Conservation (phyloP, 2,113 vertebrate genomes). For the Microcebus murinus region DNA sequence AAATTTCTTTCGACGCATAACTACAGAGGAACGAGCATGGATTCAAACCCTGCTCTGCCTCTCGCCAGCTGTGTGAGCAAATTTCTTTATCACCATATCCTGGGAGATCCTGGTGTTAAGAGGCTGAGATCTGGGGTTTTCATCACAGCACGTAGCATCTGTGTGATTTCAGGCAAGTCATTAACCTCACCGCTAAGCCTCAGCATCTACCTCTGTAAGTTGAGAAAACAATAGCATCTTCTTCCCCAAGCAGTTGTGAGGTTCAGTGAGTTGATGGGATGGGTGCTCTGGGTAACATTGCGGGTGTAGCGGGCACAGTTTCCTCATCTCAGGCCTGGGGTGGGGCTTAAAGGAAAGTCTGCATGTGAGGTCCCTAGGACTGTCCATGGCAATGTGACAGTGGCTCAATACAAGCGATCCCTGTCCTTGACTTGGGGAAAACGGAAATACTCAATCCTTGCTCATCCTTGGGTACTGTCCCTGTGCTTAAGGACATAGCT, state of each 20-base stretch:
- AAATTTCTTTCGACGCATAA: neutral
- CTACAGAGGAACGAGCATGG: neutral
- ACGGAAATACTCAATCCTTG: neutral
- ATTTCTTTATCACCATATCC: neutral
- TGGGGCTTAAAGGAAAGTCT: neutral
- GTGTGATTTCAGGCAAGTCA: neutral
- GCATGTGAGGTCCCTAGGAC: neutral
- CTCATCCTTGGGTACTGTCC: neutral
- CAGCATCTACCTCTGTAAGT: neutral
- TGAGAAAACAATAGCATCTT: neutral
- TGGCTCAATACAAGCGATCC: neutral
- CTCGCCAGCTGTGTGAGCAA: neutral
- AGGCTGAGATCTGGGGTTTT: neutral
- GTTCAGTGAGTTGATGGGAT: neutral
- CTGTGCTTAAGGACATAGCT: neutral
- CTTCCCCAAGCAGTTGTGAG: neutral
- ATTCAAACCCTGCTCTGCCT: neutral
- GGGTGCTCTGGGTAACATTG: fast-evolving
- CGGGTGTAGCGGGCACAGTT: fast-evolving
- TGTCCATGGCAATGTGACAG: no score
- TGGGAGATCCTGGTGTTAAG: no score
- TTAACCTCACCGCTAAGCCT: neutral
- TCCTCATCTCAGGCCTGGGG: neutral
- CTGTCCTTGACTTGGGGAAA: neutral
- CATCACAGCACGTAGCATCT: neutral